Evolutionary conservation across 2,797 vertebrate genomes (phyloP), one percentile per base, ranked within the genome.

Genomic region (Mico argentatus): DNA sequence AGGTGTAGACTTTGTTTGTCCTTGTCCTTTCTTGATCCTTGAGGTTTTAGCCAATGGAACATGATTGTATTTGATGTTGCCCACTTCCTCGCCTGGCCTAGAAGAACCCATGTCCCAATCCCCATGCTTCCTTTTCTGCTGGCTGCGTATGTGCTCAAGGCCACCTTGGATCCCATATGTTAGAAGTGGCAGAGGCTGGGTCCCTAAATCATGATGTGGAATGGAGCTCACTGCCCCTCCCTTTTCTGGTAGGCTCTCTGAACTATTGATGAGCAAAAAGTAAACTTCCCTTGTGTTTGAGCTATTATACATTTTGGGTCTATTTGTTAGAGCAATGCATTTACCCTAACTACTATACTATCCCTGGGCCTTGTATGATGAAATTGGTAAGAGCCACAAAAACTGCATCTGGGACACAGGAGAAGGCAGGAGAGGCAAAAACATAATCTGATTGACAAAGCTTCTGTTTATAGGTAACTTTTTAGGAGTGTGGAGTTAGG

Each of bases 31-130:
- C 10, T 24, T 48, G 64, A 59, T 64, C 61, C 44, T 96, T 86
- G 64, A 72, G 19, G 17, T 52, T 70, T 36, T 44, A 33, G 52
- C 59, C 30, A 27, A 14, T 41, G 14, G 7, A 64, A 44, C 10
- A 14, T 44, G 36, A 24, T 17, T 11, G 64, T 75, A 73, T 67
- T 81, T 70, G 57, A 64, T 22, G n/a, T 7, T n/a, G 3, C 8
- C 57, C 48, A 44, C 64, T 85, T 88, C 83, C 61, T 55, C 55
- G 67, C 13, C 84, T n/a, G 24, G 17, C 80, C 52, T 57, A 1
- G 17, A 7, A 7, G 59, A 76, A 67, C 48, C 57, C 0, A 0
- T 19, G 46, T 44, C 14, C 17, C 14, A 11, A 46, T 26, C 39
- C 27, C 61, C 36, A 4, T 6, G 46, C 44, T 8, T 33, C 22